A percentile compares a stretch with the other conserved stretches of the same genome.
phyloP scores from a whole-genome alignment of 2,888 invertebrate species.

The Encarsia formosa region DNA sequence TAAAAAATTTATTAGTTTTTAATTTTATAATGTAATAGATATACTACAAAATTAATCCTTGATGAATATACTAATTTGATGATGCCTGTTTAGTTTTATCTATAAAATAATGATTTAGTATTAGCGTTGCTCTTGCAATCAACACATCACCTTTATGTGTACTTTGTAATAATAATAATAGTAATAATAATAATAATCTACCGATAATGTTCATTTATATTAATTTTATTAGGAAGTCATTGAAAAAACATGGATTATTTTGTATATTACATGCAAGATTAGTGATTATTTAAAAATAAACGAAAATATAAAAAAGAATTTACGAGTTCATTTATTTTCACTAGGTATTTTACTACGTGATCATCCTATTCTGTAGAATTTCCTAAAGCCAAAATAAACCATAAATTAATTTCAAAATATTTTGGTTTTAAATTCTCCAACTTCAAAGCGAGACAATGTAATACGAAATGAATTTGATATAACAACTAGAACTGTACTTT shows the following conservation, averaged over 20 bases:
- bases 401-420: too few species aligned
- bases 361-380: too few species aligned
- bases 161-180: slow-evolving; percentile 8
- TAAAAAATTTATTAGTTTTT: too few species aligned
- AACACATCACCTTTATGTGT: slow-evolving; percentile 9
- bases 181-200: slow-evolving; percentile 11
- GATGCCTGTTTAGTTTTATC: slow-evolving; percentile 12
- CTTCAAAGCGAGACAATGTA: too few species aligned
- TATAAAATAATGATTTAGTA: slow-evolving; percentile 16
- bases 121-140: neutral
- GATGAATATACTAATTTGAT: neutral
- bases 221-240: slow-evolving; percentile 15
- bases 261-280: slow-evolving; percentile 34
- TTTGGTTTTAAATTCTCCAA: too few species aligned
- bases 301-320: slow-evolving; percentile 37
- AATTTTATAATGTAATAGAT: neutral
- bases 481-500: too few species aligned
- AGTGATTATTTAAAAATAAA: slow-evolving; percentile 38
- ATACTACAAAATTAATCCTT: neutral
- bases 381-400: too few species aligned
- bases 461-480: too few species aligned
- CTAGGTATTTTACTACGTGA: too few species aligned
- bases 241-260: slow-evolving; percentile 35
- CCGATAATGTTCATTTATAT: slow-evolving; percentile 12
- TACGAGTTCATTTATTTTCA: too few species aligned